Conservation (phyloP, 2,797 vertebrate species). For the Chiroxiphia lanceolata region DNA sequence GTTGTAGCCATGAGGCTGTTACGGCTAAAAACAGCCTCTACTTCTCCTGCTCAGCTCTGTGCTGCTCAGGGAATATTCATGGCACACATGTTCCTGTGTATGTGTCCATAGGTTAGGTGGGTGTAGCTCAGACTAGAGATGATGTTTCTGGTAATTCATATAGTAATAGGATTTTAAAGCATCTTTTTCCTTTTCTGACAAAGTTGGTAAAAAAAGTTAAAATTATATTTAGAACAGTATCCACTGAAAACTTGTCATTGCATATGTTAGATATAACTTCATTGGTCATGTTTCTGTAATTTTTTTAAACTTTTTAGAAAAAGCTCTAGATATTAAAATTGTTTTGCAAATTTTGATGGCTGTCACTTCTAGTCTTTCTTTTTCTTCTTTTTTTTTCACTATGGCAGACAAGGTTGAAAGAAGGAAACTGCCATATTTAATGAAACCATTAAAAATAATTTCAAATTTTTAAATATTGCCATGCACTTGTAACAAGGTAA, state of each 20-base stretch:
- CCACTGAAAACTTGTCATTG: background rate
- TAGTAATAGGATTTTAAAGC: background rate
- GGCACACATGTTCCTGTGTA: background rate
- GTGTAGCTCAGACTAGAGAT: background rate
- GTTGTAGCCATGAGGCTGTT: background rate
- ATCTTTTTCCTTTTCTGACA: background rate
- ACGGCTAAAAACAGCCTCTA: background rate
- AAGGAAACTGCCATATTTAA: background rate
- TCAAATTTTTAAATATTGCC: accelerated
- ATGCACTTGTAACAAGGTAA: background rate
- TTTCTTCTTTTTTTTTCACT: background rate
- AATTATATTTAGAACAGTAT: background rate
- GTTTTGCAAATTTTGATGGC: background rate
- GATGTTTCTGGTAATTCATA: background rate
- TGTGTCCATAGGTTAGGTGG: too few relatives aligned
- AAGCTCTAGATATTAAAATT: background rate
- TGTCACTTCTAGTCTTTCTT: background rate
- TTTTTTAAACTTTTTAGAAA: background rate
- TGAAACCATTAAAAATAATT: background rate
- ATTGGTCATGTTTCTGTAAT: background rate
- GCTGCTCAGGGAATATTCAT: background rate
- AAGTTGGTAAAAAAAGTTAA: background rate
- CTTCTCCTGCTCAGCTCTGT: background rate
- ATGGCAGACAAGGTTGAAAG: background rate
- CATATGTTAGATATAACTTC: background rate